A percentile compares a stretch with the other conserved stretches of the same genome.
Evolutionary conservation across 2,797 vertebrate species (phyloP).

Genomic region (Pelochelys cantorii): DNA sequence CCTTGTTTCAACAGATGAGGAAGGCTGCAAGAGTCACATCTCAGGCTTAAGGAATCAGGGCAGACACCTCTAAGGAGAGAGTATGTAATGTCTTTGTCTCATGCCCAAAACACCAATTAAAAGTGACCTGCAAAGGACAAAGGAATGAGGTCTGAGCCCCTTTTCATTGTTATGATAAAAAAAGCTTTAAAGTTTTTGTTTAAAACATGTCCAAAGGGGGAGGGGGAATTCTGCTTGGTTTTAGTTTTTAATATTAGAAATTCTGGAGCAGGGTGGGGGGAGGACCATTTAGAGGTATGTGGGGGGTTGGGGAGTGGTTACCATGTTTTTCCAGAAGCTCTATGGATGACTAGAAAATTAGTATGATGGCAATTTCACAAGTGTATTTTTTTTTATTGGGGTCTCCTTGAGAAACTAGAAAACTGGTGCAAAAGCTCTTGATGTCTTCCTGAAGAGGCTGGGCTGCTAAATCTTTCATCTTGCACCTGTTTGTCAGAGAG

Average conservation of each 20-base stretch:
- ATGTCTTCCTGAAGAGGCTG: background rate
- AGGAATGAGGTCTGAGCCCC: background rate
- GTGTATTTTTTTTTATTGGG: background rate
- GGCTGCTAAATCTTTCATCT: background rate
- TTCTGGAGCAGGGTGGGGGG: background rate
- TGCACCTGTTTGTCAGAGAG: background rate
- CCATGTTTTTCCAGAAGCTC: background rate
- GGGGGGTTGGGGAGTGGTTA: background rate
- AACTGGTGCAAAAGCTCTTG: background rate
- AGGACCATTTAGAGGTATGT: too few relatives aligned
- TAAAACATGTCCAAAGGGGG: background rate
- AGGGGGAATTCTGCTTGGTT: background rate
- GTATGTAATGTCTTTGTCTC: background rate
- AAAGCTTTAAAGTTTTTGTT: background rate
- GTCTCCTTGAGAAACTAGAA: background rate
- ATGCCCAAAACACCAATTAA: background rate
- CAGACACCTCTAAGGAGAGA: background rate
- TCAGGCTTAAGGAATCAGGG: background rate
- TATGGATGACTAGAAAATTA: background rate
- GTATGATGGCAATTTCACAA: background rate
- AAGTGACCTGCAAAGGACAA: background rate
- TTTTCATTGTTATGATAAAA: background rate
- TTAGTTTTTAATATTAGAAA: background rate
- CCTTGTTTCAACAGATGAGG: background rate
- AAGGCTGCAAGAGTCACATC: background rate